Base-by-base conservation (phyloP, 2,888 invertebrate genomes). In the Phymatocera aterrima region DNA sequence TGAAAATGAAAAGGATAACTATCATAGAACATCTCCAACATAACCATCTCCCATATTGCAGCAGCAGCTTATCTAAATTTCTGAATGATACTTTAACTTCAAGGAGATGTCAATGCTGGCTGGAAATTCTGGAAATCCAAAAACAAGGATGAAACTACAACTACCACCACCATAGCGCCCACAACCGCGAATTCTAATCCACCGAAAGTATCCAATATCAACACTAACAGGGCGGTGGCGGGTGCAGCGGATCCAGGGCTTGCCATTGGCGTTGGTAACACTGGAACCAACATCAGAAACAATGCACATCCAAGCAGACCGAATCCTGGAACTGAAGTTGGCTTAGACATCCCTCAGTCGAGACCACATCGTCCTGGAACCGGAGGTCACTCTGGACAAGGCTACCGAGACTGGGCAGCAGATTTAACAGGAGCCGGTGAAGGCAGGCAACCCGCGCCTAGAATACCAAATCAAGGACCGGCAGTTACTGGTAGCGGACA, bases 311-410 rank as follows among this genome's bases (percentile, higher is more conserved):
- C 83, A 4, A 79, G 75, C n/a, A 83, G 80, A 51, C 88, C 88
- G 2, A 88, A 84, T 81, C 89, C 90, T 3, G 89, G 89, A 21
- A 89, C 90, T 5, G 89, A 90, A 57, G 88, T 90, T 0, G 89
- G 88, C n/a, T 81, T 84, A 2, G 88, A 89, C 79, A 77, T 84
- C 24, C 79, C 85, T 0, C 60, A 8, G 28, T 74, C 85, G 0
- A 86, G 82, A 61, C 85, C 87, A 0, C 79, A 75, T 3, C 82
- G 77, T 43, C 85, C 87, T 0, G 87, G 83, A 15, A 54, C 80
- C n/a, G 87, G 84, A 15, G 84, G 83, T 1, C 80, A 75, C 10
- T 82, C 78, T 57, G 85, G 83, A 3, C 85, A 86, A 65, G 86
- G 83, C 1, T 88, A 88, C 81, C 83, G 87, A 18, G 87, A 89